Conservation (phyloP, 2,797 vertebrate species). For the Columba guinea region DNA sequence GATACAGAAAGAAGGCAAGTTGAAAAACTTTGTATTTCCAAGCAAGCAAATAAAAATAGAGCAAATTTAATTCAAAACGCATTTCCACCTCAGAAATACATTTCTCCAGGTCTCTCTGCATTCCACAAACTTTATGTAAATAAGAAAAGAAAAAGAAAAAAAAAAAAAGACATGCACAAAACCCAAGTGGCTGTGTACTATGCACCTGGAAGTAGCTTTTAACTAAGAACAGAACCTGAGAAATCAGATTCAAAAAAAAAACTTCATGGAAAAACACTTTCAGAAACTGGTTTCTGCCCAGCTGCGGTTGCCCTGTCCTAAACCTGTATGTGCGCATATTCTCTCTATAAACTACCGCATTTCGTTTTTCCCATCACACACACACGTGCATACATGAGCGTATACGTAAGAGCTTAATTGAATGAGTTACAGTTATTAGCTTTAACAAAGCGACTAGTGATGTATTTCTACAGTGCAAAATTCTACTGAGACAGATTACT, state of each 20-base stretch:
- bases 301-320: background rate
- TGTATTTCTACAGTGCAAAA: background rate
- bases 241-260: background rate
- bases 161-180: background rate
- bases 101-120: background rate
- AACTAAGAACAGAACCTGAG: background rate
- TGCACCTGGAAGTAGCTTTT: background rate
- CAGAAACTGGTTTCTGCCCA: background rate
- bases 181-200: background rate
- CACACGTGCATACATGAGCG: fast-evolving
- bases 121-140: background rate
- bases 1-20: background rate
- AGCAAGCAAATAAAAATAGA: background rate
- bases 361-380: background rate
- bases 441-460: background rate
- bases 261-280: background rate
- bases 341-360: fast-evolving
- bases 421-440: background rate
- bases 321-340: background rate
- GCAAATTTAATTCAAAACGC: background rate
- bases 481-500: background rate
- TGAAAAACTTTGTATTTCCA: background rate
- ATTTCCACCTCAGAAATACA: background rate
- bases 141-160: background rate
- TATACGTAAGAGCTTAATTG: background rate